Conservation (phyloP, 2,888 invertebrate genomes). For the Drosophila basisetae region DNA sequence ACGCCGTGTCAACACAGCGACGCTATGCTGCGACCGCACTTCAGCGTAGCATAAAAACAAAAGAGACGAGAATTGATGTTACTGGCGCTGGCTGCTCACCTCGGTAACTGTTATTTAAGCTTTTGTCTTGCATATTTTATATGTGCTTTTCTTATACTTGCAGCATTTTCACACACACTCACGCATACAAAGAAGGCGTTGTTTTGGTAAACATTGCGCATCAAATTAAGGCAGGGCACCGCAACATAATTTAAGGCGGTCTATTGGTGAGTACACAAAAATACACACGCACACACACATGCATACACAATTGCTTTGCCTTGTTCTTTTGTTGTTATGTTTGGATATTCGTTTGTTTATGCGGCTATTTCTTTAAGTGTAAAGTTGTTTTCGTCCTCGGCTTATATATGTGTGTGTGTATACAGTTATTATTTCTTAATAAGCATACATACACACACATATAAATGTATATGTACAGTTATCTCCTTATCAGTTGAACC, state of each 20-base stretch:
- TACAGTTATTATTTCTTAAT: background rate
- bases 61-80: constrained; percentile 28
- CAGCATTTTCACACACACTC: constrained; percentile 8
- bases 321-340: constrained; percentile 31
- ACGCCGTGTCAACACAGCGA: constrained; percentile 65
- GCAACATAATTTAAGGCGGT: constrained; percentile 15
- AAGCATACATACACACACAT: background rate
- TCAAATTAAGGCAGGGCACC: constrained; percentile 38
- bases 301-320: constrained; percentile 13
- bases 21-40: constrained; percentile 68
- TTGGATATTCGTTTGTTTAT: constrained; percentile 15
- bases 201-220: constrained; percentile 53
- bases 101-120: constrained; percentile 34
- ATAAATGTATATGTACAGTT: background rate
- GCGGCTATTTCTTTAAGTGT: constrained; percentile 3
- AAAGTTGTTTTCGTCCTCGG: constrained; percentile 20
- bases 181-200: constrained; percentile 9
- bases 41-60: constrained; percentile 41
- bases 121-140: constrained; percentile 13
- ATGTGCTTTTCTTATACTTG: constrained; percentile 23
- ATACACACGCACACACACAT: constrained; percentile 8
- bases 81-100: constrained; percentile 22
- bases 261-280: constrained; percentile 47
- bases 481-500: background rate
- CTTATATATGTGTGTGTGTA: background rate